phyloP scores from a whole-genome alignment of 2,113 vertebrate genomes.

The Tychaedon coryphoeus region DNA sequence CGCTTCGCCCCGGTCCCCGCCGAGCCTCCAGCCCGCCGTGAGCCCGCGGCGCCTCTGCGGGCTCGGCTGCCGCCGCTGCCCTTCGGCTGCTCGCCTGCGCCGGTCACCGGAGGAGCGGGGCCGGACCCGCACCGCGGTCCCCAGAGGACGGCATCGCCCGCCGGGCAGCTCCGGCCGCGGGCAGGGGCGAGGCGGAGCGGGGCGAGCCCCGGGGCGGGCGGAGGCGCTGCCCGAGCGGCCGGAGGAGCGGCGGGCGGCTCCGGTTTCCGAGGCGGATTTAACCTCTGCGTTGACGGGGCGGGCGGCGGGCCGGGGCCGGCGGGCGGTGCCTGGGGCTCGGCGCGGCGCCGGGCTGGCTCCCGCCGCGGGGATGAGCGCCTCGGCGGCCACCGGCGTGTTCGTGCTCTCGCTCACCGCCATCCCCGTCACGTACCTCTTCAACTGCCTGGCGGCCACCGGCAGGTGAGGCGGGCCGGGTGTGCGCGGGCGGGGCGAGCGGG shows the following conservation, averaged over 20 bases:
- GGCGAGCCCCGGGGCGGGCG: neutral
- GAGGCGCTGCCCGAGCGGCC: neutral
- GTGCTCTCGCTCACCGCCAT: neutral
- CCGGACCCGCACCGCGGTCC: neutral
- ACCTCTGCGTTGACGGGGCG: neutral
- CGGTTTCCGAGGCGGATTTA: neutral
- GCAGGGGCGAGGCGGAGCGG: neutral
- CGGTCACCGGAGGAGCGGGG: neutral
- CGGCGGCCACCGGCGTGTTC: neutral
- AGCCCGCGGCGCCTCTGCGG: neutral
- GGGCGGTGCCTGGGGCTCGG: no score
- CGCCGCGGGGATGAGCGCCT: neutral
- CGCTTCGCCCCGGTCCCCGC: accelerated
- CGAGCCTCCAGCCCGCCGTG: accelerated
- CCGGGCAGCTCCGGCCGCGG: neutral
- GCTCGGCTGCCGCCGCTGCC: neutral
- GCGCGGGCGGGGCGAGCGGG: neutral
- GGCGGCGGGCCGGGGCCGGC: neutral
- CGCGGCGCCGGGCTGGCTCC: neutral
- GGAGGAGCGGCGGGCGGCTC: neutral
- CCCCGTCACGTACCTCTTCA: neutral
- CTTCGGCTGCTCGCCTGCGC: accelerated
- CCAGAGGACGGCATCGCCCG: neutral
- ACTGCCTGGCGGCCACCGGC: neutral
- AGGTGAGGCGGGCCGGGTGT: neutral